Evolutionary conservation across 2,113 vertebrate genomes (phyloP), one percentile per base, ranked within the genome.

Genomic region (Gambusia holbrooki): DNA sequence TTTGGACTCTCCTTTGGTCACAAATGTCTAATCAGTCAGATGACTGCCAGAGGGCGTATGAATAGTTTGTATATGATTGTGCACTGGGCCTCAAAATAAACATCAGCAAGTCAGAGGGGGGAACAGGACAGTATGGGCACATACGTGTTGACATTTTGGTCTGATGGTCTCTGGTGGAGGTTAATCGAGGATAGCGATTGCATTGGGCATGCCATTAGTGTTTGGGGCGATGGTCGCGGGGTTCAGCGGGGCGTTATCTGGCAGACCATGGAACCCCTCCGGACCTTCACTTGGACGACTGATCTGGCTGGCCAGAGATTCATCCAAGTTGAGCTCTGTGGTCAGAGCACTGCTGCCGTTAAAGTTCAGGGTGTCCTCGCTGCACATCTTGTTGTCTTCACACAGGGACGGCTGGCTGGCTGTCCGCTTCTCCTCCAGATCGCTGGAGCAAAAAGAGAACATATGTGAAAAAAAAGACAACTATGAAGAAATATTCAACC

Each of bases 251-350:
- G 96, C 93, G 83, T 91, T 92, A 17, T 94, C 93, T 0, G 93
- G 95, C 3, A 94, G 90, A 83, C 90, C 88, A 2, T 91, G 84
- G 54, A 66, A 93, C 0, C 84, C 78, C 0, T 93, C 94, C 0
- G 92, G 92, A 64, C 88, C 93, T 73, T 94, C 95, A 68, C 95
- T 95, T 73, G 93, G 94, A 67, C 95, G 95, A 4, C 96, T 97
- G 91, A 95, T 95, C 93, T 97, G 96, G 87, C 96, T 96, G 37
- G 92, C 95, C 93, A 98, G 95, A 54, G 96, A 97, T 72, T 95
- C 96, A 0, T 98, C 96, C 76, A 97, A 93, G 37, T 96, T 96
- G 91, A 96, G 95, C 89, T 97, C 96, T 1, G 95, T 96, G 13
- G 96, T 96, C 33, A 95, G 91, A 29, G 94, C 96, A 33, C 96